phyloP scores from a whole-genome alignment of 2,113 vertebrate genomes.

The Paracanthobrama guichenoti region DNA sequence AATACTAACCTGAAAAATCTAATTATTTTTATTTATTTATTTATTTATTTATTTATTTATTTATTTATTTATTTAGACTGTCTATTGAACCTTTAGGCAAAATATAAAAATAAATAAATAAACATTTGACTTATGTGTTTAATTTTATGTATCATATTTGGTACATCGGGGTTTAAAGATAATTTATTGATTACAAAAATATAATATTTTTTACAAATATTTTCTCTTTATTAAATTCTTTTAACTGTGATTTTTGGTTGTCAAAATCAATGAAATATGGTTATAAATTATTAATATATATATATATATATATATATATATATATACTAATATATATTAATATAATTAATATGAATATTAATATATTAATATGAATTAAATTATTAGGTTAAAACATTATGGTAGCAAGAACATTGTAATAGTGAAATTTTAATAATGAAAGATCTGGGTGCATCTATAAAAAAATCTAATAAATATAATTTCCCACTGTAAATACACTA shows the following conservation, averaged over 20 bases:
- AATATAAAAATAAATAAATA: background rate
- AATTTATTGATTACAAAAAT: background rate
- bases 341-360: background rate
- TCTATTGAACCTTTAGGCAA: background rate
- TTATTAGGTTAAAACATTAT: background rate
- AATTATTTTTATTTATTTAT: no score
- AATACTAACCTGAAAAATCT: background rate
- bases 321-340: background rate
- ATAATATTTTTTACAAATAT: background rate
- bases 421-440: background rate
- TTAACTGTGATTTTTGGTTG: background rate
- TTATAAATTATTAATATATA: background rate
- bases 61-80: no score
- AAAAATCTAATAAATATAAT: background rate
- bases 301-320: background rate
- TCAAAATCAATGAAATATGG: background rate
- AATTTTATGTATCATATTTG: no score
- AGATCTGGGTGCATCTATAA: background rate
- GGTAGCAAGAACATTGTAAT: background rate
- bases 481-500: background rate
- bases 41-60: no score
- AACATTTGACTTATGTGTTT: no score
- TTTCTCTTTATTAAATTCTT: background rate
- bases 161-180: background rate
- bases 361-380: background rate